Percentiles rank a stretch among this genome's conserved stretches.
These are phyloP conservation scores for Drosophila sucinea DNA, from an alignment of 1,140 invertebrate genomes.

Conservation along the genomic window DNA sequence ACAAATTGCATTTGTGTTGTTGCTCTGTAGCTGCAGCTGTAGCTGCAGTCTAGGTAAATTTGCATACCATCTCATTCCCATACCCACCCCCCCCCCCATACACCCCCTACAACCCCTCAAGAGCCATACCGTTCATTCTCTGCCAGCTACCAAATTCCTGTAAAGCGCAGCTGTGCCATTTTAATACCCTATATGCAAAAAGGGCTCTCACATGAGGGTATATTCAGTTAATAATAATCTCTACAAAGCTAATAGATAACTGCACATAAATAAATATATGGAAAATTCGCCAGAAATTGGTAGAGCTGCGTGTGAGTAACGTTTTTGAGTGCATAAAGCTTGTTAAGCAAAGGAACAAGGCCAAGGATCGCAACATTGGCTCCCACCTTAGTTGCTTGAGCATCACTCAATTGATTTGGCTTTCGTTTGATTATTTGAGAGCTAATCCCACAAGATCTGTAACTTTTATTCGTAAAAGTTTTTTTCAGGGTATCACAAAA, in stretches of 20 bases:
- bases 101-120: too few species aligned
- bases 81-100: neutral
- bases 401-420: too few species aligned
- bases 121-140: neutral
- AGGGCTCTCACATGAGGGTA: neutral
- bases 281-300: too few species aligned
- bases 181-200: neutral
- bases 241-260: neutral
- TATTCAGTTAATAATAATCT: neutral
- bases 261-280: neutral
- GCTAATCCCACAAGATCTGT: too few species aligned
- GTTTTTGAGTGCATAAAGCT: too few species aligned
- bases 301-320: too few species aligned
- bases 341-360: too few species aligned
- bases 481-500: neutral
- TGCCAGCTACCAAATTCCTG: slow-evolving; percentile 1
- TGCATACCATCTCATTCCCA: slow-evolving; percentile 37
- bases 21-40: slow-evolving; percentile 16
- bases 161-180: slow-evolving; percentile 10
- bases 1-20: slow-evolving; percentile 77
- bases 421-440: too few species aligned
- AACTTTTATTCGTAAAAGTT: neutral
- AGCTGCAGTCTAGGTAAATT: slow-evolving; percentile 30
- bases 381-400: too few species aligned
- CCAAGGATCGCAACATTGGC: too few species aligned